phyloP scores from a whole-genome alignment of 2,888 invertebrate genomes.

The Smittia sp. region DNA sequence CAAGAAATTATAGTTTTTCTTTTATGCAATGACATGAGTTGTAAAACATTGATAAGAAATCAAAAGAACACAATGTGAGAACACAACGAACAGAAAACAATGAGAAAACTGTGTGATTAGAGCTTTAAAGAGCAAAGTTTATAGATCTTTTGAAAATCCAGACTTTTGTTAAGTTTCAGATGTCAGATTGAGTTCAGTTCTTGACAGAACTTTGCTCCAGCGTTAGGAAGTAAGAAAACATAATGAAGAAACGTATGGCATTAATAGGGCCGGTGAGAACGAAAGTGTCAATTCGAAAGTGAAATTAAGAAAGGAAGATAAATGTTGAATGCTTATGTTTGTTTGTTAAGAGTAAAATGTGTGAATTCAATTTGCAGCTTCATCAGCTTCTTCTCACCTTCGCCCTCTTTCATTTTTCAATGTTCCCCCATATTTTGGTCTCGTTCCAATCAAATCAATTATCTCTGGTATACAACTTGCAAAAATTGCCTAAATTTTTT shows the following conservation, averaged over 20 bases:
- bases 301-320: background rate
- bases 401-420: slow-evolving; percentile 99
- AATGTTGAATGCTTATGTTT: background rate
- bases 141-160: background rate
- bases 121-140: background rate
- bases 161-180: background rate
- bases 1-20: slow-evolving; percentile 33
- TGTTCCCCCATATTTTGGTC: slow-evolving; percentile 99
- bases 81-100: background rate
- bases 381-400: slow-evolving; percentile 79
- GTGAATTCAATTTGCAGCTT: slow-evolving; percentile 43
- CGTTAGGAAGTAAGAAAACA: background rate
- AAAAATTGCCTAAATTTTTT: slow-evolving; percentile 87
- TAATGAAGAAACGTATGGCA: background rate
- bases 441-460: slow-evolving; percentile 99
- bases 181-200: background rate
- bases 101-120: background rate
- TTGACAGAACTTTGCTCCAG: background rate
- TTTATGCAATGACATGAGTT: slow-evolving; percentile 35
- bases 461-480: slow-evolving; percentile 99
- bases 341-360: slow-evolving; percentile 19
- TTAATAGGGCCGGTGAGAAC: background rate
- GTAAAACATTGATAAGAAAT: slow-evolving; percentile 22
- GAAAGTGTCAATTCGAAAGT: background rate
- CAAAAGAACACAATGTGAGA: slow-evolving; percentile 15